phyloP scores from a whole-genome alignment of 1,140 invertebrate genomes.

The Brachionus sp. region DNA sequence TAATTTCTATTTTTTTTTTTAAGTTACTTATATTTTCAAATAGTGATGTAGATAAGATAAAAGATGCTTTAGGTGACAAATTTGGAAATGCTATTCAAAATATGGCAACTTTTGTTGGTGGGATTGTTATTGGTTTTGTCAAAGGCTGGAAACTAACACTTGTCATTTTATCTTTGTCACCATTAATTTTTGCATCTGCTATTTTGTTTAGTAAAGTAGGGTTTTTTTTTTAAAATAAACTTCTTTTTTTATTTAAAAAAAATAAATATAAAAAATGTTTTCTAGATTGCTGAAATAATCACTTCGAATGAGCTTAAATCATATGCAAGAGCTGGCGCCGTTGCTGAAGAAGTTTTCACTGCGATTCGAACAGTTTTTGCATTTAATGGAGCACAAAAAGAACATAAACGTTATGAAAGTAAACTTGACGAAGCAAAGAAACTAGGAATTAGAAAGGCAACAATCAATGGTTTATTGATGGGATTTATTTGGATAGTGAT shows the following conservation, averaged over 20 bases:
- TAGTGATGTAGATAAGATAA: conserved; percentile 80
- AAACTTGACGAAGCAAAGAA: conserved; percentile 27
- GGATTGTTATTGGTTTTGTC: conserved; percentile 54
- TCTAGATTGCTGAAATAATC: conserved; percentile 42
- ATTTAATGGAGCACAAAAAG: conserved; percentile 59
- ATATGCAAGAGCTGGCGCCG: conserved; percentile 57
- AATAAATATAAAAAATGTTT: too few relatives aligned
- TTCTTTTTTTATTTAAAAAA: too few relatives aligned
- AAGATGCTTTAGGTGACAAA: conserved; percentile 85
- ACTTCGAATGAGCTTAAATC: conserved; percentile 53
- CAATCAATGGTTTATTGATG: background rate
- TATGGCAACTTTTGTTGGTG: conserved; percentile 52
- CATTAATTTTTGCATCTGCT: conserved; percentile 51
- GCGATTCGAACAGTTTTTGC: conserved; percentile 59
- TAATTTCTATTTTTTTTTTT: background rate
- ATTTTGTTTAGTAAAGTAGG: too few relatives aligned
- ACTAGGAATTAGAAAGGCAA: conserved; percentile 23
- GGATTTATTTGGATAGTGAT: conserved; percentile 43
- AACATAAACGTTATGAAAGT: conserved; percentile 49
- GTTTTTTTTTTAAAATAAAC: too few relatives aligned
- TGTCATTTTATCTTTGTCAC: conserved; percentile 55
- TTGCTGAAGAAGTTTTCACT: conserved; percentile 59
- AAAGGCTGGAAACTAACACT: conserved; percentile 58
- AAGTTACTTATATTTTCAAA: background rate
- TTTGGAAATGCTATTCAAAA: conserved; percentile 70